Base-by-base conservation (phyloP, 2,113 vertebrate genomes). In the Gila orcuttii region DNA sequence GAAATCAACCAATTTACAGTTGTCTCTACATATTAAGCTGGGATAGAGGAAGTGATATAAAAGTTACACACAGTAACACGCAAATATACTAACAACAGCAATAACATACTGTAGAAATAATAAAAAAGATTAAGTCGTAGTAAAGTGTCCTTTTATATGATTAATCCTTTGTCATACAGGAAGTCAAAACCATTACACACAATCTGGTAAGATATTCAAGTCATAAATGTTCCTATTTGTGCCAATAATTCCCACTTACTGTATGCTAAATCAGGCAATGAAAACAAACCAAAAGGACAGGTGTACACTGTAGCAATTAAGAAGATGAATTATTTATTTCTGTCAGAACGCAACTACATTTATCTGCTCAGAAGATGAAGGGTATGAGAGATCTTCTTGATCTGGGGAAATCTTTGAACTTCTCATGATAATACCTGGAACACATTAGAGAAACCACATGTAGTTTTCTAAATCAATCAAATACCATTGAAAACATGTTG, bases 361-460 rank as follows among this genome's bases (percentile, higher is more conserved):
- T 71, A 23, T 83, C 39, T 57, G 31, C 9, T 96, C 93, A 99
- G 90, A 97, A 96, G 91, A 99, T 90, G 86, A 97, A 97, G 86
- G 97, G 97, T 92, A 98, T 95, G 86, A 98, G 91, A 81, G 94
- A 96, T 94, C 95, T 97, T 92, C 96, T 94, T 92, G 94, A 95
- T 92, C 93, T 96, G 85, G 97, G 97, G 87, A 97, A 97, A 87
- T 96, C 94, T 90, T 94, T 93, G 91, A 99, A 98, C 42, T 92
- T 94, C 91, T 94, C 94, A 87, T 93, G 90, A 90, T 98, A 98
- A 92, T 94, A 98, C 91, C 97, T 97, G 90, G 59, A 77, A 82
- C 21, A 83, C 36, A 86, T 86, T 82, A 94, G 93, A 64, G 19
- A 52, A 85, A 55, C 12, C 9, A 55, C 77, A 28, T 60, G n/a